A percentile compares a stretch with the other conserved stretches of the same genome.
phyloP scores from a whole-genome alignment of 2,113 vertebrate species.

The Nasalis larvatus region DNA sequence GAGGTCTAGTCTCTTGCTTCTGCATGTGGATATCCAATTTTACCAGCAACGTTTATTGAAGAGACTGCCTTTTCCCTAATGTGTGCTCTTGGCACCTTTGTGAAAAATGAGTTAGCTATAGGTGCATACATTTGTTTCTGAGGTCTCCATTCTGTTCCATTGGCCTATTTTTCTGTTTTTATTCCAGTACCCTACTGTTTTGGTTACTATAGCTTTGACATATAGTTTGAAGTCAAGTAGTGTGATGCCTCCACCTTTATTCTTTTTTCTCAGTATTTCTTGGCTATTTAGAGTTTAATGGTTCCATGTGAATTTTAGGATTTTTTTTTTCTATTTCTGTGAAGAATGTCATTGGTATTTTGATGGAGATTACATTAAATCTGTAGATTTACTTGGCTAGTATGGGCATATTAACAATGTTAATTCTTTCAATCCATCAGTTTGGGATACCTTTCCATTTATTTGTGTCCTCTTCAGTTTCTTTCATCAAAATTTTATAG shows the following conservation, averaged over 20 bases:
- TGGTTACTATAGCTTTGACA: neutral
- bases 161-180: neutral
- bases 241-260: neutral
- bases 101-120: neutral
- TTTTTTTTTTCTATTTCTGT: neutral
- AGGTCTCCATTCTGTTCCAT: neutral
- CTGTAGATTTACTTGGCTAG: neutral
- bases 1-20: neutral
- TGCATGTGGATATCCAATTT: neutral
- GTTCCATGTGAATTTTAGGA: neutral
- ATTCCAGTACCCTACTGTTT: neutral
- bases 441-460: neutral
- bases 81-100: neutral
- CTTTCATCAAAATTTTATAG: neutral
- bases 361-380: neutral
- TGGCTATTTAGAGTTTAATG: neutral
- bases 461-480: neutral
- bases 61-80: neutral
- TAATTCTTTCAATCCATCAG: neutral
- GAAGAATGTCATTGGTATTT: neutral
- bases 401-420: neutral
- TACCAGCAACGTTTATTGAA: neutral
- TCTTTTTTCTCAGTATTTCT: neutral
- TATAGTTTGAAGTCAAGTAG: neutral
- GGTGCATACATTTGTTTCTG: neutral